Evolutionary conservation across 2,888 invertebrate genomes (phyloP).

Genomic region (Drosophila ezoana): DNA sequence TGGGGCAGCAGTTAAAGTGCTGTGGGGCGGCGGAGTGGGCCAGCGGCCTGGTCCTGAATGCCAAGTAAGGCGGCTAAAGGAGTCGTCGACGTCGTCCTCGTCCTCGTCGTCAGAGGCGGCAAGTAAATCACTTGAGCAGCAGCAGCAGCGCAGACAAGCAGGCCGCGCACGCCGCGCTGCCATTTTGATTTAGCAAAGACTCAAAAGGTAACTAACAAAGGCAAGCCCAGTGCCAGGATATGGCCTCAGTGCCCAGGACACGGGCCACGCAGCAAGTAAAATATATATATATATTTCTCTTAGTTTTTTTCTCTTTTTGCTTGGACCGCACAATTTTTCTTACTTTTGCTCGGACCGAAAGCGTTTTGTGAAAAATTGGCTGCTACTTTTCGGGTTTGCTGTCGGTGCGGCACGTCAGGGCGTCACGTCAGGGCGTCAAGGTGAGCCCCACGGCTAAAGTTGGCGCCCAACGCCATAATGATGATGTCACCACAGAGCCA

Average conservation of each 20-base stretch:
- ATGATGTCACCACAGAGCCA: slow-evolving; percentile 70
- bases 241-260: slow-evolving; percentile 13
- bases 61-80: slow-evolving; percentile 71
- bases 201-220: slow-evolving; percentile 79
- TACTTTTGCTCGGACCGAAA: slow-evolving; percentile 53
- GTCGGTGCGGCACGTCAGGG: slow-evolving; percentile 32
- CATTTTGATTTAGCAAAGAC: slow-evolving; percentile 79
- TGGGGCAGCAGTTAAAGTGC: slow-evolving; percentile 54
- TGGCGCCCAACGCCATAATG: slow-evolving; percentile 57
- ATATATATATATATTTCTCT: slow-evolving; percentile 13
- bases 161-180: slow-evolving; percentile 49
- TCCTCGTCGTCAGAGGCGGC: slow-evolving; percentile 56
- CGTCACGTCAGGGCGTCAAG: slow-evolving; percentile 53
- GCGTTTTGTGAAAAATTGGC: slow-evolving; percentile 77
- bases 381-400: slow-evolving; percentile 59
- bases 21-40: slow-evolving; percentile 8
- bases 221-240: slow-evolving; percentile 6
- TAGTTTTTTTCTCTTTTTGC: slow-evolving; percentile 41
- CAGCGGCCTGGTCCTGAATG: slow-evolving; percentile 65
- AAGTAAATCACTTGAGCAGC: slow-evolving; percentile 77
- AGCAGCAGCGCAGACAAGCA: slow-evolving; percentile 1
- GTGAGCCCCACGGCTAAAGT: slow-evolving; percentile 43
- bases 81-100: slow-evolving; percentile 61
- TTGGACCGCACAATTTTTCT: slow-evolving; percentile 81
- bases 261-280: slow-evolving; percentile 41